Conservation (phyloP, 2,888 invertebrate species). For the Rotaria magnacalcarata region DNA sequence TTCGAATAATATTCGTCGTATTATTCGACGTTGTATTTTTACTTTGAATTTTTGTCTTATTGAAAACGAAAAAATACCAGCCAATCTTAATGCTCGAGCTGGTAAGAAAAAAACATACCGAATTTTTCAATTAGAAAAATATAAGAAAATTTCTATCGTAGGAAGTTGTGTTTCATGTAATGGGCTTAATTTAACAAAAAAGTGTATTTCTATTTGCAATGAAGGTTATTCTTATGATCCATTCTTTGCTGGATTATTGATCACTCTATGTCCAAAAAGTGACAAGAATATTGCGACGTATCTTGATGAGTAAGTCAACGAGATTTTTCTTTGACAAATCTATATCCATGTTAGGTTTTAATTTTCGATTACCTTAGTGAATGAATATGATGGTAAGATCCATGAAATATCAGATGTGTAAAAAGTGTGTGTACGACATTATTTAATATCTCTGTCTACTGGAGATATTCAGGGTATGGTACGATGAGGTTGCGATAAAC, state of each 20-base stretch:
- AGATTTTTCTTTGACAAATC: not conserved
- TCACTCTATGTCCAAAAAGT: not conserved
- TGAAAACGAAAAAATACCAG: not conserved
- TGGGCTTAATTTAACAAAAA: not conserved
- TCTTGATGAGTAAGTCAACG: not conserved
- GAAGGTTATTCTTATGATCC: not conserved
- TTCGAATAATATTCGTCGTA: slow-evolving; percentile 12
- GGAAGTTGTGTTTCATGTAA: not conserved
- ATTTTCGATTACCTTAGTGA: too few species aligned
- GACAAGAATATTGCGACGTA: not conserved
- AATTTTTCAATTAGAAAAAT: too few species aligned
- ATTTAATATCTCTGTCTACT: too few species aligned
- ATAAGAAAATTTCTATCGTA: not conserved
- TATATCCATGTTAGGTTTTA: too few species aligned
- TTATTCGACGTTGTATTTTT: not conserved
- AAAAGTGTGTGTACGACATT: too few species aligned
- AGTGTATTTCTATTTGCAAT: not conserved
- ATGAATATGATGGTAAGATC: too few species aligned
- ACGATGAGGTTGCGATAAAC: too few species aligned
- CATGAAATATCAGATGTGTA: too few species aligned
- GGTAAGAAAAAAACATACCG: not conserved
- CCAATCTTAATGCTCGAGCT: not conserved
- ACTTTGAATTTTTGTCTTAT: not conserved
- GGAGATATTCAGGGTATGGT: too few species aligned
- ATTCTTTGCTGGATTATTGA: not conserved